Conservation (phyloP, 2,888 invertebrate species). For the Drosophila sordidapex region DNA sequence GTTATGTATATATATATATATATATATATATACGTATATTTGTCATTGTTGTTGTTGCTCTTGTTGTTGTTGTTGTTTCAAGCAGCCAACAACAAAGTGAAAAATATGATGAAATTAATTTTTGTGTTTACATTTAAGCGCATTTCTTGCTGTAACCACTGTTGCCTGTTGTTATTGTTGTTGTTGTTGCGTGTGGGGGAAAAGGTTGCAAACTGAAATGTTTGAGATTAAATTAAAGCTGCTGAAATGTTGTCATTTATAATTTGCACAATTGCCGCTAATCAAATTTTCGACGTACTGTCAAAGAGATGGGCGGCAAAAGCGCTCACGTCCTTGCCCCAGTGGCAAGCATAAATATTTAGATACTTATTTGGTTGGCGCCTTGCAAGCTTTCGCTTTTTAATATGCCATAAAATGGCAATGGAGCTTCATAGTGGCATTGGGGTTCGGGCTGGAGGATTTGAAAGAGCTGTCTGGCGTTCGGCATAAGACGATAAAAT, state of each 20-base stretch:
- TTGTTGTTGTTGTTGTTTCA: conserved; percentile 33
- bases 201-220: conserved; percentile 70
- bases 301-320: conserved; percentile 5
- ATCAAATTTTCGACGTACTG: conserved; percentile 64
- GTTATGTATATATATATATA: not conserved
- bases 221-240: conserved; percentile 75
- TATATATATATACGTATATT: not conserved
- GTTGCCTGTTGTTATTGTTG: not conserved
- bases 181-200: conserved; percentile 12
- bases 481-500: conserved; percentile 64
- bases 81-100: conserved; percentile 62
- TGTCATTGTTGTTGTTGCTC: conserved; percentile 15
- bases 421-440: conserved; percentile 19
- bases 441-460: not conserved
- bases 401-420: conserved; percentile 71
- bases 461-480: conserved; percentile 33
- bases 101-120: conserved; percentile 79
- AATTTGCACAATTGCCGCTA: conserved; percentile 79
- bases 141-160: conserved; percentile 14
- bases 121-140: conserved; percentile 75
- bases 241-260: conserved; percentile 79
- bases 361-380: conserved; percentile 36
- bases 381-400: conserved; percentile 53
- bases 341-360: conserved; percentile 28
- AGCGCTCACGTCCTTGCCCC: conserved; percentile 8